Conservation (phyloP, 2,113 vertebrate species). For the Scartelaos histophorus region DNA sequence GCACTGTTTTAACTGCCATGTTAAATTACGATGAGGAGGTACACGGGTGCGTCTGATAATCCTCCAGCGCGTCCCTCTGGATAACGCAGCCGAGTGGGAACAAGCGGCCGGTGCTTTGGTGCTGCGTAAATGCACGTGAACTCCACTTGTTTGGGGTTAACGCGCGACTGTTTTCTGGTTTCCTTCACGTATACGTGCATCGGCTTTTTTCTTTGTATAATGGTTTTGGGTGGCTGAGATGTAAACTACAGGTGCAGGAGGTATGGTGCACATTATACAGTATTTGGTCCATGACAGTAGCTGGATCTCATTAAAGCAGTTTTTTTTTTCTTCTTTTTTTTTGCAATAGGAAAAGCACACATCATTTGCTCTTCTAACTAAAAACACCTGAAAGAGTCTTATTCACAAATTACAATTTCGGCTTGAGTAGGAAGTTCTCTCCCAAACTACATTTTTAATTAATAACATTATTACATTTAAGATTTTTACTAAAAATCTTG, state of each 20-base stretch:
- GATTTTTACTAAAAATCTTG: too few species aligned
- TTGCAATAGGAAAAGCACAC: not conserved
- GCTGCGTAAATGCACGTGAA: constrained; percentile 34
- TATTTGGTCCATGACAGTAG: constrained; percentile 29
- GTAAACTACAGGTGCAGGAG: constrained; percentile 23
- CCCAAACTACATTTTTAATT: too few species aligned
- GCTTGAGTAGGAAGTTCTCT: too few species aligned
- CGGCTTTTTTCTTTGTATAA: constrained; percentile 1
- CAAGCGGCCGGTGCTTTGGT: constrained; percentile 36
- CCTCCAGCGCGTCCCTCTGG: constrained; percentile 36
- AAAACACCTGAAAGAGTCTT: not conserved
- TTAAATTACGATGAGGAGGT: constrained; percentile 54
- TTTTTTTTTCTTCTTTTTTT: not conserved
- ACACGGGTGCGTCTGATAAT: constrained; percentile 53
- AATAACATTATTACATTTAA: too few species aligned
- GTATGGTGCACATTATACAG: constrained; percentile 23
- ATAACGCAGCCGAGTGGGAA: constrained; percentile 43
- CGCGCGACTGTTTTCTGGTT: constrained; percentile 17
- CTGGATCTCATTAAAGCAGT: constrained; percentile 26
- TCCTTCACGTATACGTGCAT: not conserved
- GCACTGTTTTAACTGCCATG: constrained; percentile 47
- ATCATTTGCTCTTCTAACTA: not conserved
- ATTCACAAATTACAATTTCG: too few species aligned
- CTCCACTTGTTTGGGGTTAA: constrained; percentile 37
- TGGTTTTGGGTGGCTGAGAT: constrained; percentile 18